Evolutionary conservation across 1,140 invertebrate genomes (phyloP), one percentile per base, ranked within the genome.

Genomic region (Leptonema lineaticorne): DNA sequence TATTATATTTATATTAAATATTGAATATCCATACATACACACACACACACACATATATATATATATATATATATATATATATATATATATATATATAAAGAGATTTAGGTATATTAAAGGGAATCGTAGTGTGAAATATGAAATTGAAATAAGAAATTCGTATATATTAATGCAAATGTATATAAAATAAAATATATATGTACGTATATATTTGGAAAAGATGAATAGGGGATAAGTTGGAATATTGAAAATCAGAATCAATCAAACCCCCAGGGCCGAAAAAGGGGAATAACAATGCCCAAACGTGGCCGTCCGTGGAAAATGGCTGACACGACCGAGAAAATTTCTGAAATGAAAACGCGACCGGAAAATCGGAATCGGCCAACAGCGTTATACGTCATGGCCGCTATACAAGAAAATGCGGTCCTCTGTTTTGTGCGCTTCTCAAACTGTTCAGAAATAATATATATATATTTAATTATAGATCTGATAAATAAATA

Each of bases 231-330:
- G 58, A 33, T 24, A 46, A 53, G 29, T 58, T 29, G 59, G 60
- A 69, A 72, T 72, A 72, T 72, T 72, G 71, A 72, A 69, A 72
- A 72, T 72, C 59, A 57, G 46, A 72, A 72, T 72, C 71, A 69
- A 69, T 72, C 71, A 72, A 60, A 29, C 67, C 67, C 67, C 67
- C 50, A 48, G 56, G 33, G 59, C 53, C 58, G 22, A 33, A 33
- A 63, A 37, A 30, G 67, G 67, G 59, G 63, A 63, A 67, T 67
- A 48, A 67, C 63, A 67, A 66, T 63, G 67, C 62, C 22, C 59
- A 28, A 29, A 20, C 57, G n/a, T 50, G 30, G 22, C 63, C 41
- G 37, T 63, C 59, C 62, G 37, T 46, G 58, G 45, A 50, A 53
- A 53, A 70, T 63, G 57, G 59, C 46, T 67, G 64, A 60, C 41